Conservation (phyloP, 2,797 vertebrate species). For the Aselliscus stoliczkanus region DNA sequence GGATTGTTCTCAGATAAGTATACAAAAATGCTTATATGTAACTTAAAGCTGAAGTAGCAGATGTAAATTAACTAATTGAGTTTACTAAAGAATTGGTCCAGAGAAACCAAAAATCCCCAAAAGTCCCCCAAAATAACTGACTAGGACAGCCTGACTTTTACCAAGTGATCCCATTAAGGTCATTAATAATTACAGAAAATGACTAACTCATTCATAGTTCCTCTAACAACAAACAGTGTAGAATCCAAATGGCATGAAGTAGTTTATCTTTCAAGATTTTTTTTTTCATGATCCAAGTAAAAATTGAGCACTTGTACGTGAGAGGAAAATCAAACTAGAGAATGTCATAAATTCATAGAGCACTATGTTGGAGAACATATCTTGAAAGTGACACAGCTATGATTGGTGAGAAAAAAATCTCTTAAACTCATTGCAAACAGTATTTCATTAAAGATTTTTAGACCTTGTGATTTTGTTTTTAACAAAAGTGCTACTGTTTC, state of each 20-base stretch:
- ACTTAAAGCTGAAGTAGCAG: constrained; percentile 52
- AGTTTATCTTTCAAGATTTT: constrained; percentile 75
- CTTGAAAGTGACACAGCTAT: constrained; percentile 74
- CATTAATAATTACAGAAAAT: constrained; percentile 79
- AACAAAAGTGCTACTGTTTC: not conserved
- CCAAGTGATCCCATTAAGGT: constrained; percentile 67
- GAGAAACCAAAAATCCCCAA: constrained; percentile 34
- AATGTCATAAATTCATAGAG: constrained; percentile 62
- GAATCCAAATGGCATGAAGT: constrained; percentile 75
- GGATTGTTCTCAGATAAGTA: constrained; percentile 42
- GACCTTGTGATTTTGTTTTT: not conserved
- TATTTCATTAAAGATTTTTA: constrained; percentile 65
- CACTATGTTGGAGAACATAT: constrained; percentile 75
- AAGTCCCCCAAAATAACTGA: constrained; percentile 46
- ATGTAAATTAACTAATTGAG: constrained; percentile 59
- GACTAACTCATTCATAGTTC: constrained; percentile 71
- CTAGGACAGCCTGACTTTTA: constrained; percentile 63
- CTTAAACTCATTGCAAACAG: constrained; percentile 58
- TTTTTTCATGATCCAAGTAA: constrained; percentile 33
- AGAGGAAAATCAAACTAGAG: not conserved
- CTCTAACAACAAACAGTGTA: constrained; percentile 67
- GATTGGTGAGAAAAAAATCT: constrained; percentile 73
- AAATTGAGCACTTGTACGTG: not conserved
- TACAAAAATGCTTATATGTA: constrained; percentile 47
- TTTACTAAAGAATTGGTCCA: constrained; percentile 24